Conservation (phyloP, 2,113 vertebrate species). For the Paracyprichromis sp. region DNA sequence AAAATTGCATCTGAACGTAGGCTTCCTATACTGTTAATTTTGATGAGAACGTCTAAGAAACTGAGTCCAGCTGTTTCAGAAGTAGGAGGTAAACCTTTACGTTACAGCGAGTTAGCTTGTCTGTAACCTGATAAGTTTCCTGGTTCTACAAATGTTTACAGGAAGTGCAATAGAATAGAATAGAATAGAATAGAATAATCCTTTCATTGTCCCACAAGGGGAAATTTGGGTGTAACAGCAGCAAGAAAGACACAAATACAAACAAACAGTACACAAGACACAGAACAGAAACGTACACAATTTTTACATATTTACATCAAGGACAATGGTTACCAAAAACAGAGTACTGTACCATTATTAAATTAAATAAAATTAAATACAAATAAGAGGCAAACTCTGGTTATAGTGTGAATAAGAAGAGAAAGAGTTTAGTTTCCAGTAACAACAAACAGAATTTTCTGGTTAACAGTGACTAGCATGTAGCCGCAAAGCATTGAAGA, state of each 20-base stretch:
- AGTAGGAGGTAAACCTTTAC: not conserved
- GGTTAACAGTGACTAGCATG: not conserved
- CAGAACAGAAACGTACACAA: not conserved
- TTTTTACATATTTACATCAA: not conserved
- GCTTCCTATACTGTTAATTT: not conserved
- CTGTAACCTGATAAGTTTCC: not conserved
- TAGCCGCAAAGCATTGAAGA: not conserved
- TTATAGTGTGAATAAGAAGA: not conserved
- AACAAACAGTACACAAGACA: not conserved
- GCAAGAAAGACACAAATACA: not conserved
- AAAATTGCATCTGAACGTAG: not conserved
- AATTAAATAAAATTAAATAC: not conserved
- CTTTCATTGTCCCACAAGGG: not conserved
- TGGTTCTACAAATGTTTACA: not conserved
- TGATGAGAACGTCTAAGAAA: not conserved
- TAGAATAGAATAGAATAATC: not conserved
- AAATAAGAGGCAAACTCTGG: not conserved
- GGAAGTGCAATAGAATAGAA: not conserved
- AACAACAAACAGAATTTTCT: not conserved
- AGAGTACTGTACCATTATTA: not conserved
- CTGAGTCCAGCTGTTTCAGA: not conserved
- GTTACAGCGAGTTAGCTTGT: not conserved
- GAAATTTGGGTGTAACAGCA: not conserved
- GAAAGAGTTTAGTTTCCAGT: not conserved
- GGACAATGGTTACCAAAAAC: not conserved